Percentiles rank a stretch among this genome's conserved stretches.
Conservation (phyloP, 1,140 invertebrate genomes). For the Ganaspis sp. region DNA sequence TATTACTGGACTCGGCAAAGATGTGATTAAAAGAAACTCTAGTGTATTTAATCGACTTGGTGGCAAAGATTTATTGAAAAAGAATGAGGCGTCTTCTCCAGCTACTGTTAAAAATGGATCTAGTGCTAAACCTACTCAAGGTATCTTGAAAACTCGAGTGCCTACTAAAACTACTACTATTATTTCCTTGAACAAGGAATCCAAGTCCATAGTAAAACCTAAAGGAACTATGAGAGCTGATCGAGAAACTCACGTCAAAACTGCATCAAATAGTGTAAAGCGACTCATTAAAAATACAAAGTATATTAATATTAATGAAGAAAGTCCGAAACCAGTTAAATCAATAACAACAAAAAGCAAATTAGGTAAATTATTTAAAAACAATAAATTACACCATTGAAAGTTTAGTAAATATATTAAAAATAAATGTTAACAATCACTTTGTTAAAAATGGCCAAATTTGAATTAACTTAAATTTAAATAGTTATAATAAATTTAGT, state of each 20-base stretch:
- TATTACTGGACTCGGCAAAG: conserved; percentile 69
- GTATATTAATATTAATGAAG: conserved; percentile 52
- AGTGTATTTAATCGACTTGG: conserved; percentile 74
- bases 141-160: conserved; percentile 65
- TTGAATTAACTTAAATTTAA: no score
- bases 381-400: no score
- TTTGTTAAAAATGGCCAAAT: no score
- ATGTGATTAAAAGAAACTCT: conserved; percentile 64
- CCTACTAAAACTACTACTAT: conserved; percentile 53
- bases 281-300: conserved; percentile 62
- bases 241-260: conserved; percentile 68
- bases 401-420: no score
- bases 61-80: conserved; percentile 67
- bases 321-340: conserved; percentile 37
- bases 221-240: conserved; percentile 73
- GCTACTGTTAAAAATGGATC: conserved; percentile 66
- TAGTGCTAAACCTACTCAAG: conserved; percentile 40
- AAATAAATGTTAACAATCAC: no score
- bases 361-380: conserved; percentile 62
- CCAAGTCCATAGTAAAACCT: conserved; percentile 49
- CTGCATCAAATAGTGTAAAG: conserved; percentile 53
- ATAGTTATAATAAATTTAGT: no score
- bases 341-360: conserved; percentile 58
- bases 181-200: conserved; percentile 43
- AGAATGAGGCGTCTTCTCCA: conserved; percentile 48